phyloP scores from a whole-genome alignment of 2,797 vertebrate genomes.

The Tolypeutes matacus region DNA sequence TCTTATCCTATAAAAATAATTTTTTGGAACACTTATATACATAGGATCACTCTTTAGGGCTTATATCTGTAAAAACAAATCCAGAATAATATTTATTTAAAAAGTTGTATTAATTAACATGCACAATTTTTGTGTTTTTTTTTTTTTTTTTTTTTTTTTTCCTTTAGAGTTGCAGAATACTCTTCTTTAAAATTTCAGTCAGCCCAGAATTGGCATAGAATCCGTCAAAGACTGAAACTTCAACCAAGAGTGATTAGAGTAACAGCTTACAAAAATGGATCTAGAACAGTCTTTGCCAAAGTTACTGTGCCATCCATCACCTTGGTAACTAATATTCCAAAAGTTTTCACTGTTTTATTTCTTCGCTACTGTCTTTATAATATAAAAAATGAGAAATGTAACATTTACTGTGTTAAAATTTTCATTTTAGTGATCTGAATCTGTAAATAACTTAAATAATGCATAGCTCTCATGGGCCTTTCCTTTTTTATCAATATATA shows the following conservation, averaged over 20 bases:
- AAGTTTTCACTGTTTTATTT: conserved; percentile 55
- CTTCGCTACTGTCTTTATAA: conserved; percentile 43
- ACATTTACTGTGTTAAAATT: background rate
- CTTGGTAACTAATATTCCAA: conserved; percentile 73
- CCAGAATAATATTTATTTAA: background rate
- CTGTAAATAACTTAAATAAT: conserved; percentile 43
- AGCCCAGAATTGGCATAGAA: conserved; percentile 56
- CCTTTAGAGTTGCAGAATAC: conserved; percentile 66
- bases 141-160: too few relatives aligned
- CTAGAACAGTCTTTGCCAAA: conserved; percentile 78
- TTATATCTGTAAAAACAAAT: conserved; percentile 19
- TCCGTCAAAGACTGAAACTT: conserved; percentile 80
- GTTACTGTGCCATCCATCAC: conserved; percentile 79
- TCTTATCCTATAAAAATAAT: conserved; percentile 25
- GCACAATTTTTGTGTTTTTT: background rate
- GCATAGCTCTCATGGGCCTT: background rate
- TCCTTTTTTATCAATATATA: background rate
- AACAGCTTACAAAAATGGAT: conserved; percentile 85
- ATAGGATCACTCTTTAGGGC: background rate
- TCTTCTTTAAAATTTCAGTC: conserved; percentile 76
- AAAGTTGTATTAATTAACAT: conserved; percentile 47
- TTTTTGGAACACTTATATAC: background rate
- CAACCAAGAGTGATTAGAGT: conserved; percentile 84
- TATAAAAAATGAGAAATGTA: conserved; percentile 53
- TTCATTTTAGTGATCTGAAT: background rate